These are phyloP conservation scores for Prosapia bicincta DNA, from an alignment of 2,888 invertebrate genomes.

Conservation along the genomic window DNA sequence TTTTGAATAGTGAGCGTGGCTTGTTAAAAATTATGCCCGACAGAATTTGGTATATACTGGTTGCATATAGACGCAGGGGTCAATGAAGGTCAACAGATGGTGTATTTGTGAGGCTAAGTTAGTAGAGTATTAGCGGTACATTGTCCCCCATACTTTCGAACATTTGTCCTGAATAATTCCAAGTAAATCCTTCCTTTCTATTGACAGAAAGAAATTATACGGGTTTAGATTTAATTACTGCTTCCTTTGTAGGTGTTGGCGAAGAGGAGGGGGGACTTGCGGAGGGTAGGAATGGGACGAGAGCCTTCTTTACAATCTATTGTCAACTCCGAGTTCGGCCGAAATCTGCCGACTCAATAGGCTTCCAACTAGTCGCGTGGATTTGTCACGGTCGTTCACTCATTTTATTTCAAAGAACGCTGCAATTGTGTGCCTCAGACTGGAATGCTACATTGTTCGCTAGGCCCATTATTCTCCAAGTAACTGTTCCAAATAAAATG, in stretches of 20 bases:
- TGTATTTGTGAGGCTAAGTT: too few species aligned
- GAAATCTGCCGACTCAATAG: not conserved
- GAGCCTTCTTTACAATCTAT: not conserved
- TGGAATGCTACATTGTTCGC: not conserved
- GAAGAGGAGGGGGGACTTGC: not conserved
- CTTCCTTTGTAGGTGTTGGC: not conserved
- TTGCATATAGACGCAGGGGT: too few species aligned
- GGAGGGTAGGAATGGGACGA: not conserved
- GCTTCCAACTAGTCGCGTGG: not conserved
- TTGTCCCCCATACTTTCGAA: too few species aligned
- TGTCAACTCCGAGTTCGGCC: not conserved
- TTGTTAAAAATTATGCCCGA: too few species aligned
- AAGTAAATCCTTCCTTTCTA: not conserved
- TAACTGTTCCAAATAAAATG: constrained; percentile 2
- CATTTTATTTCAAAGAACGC: not conserved
- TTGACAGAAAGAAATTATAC: not conserved
- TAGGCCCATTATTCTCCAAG: not conserved
- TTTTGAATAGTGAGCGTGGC: too few species aligned
- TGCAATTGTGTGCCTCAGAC: not conserved
- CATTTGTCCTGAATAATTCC: not conserved
- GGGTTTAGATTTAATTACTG: not conserved
- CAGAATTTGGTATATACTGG: too few species aligned
- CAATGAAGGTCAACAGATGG: too few species aligned
- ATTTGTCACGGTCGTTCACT: not conserved
- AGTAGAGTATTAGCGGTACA: too few species aligned